A percentile compares a stretch with the other conserved stretches of the same genome.
Conservation (phyloP, 2,113 vertebrate genomes). For the Chinchilla lanigera region DNA sequence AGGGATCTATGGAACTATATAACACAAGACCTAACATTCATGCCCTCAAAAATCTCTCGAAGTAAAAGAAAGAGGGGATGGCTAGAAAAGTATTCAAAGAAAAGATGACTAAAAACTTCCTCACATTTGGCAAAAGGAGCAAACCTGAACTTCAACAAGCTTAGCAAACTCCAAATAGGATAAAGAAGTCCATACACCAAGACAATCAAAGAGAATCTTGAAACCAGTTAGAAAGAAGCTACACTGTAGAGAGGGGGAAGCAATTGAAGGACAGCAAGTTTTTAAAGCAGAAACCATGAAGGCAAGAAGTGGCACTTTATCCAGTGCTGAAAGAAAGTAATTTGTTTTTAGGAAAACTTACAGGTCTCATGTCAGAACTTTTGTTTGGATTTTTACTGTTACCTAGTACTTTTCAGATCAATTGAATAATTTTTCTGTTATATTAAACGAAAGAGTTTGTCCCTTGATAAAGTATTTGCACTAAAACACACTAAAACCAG, state of each 20-base stretch:
- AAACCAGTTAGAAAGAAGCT: background rate
- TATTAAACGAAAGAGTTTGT: background rate
- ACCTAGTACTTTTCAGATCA: background rate
- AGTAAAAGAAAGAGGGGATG: background rate
- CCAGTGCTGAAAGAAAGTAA: background rate
- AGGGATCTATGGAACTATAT: background rate
- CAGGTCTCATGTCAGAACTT: background rate
- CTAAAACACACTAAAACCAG: background rate
- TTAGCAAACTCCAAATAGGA: background rate
- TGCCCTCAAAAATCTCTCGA: background rate
- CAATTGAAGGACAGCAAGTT: background rate
- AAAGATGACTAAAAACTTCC: background rate
- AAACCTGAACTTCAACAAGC: background rate
- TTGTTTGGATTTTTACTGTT: constrained; percentile 37
- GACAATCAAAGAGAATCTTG: constrained; percentile 8
- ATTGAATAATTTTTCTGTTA: background rate
- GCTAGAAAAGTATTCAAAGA: background rate
- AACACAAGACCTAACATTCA: background rate
- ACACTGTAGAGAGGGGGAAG: background rate
- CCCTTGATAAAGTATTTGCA: background rate
- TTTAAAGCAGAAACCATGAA: background rate
- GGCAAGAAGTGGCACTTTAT: background rate
- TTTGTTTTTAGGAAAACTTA: background rate
- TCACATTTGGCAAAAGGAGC: background rate
- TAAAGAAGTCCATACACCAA: background rate